These are phyloP conservation scores for Bovichtus diacanthus DNA, from an alignment of 2,797 vertebrate species.

Conservation along the genomic window DNA sequence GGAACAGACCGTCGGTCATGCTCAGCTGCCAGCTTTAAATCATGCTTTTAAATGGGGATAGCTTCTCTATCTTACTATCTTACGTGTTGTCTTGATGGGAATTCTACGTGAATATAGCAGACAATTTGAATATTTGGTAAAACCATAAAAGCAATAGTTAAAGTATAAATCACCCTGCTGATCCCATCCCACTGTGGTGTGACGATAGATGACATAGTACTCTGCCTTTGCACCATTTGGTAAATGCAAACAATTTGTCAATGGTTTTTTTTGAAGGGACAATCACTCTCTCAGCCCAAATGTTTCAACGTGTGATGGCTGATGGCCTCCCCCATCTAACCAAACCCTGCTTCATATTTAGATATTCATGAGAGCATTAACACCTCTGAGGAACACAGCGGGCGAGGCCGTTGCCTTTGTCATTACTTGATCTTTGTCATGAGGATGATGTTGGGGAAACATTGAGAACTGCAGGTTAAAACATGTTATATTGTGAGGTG, in stretches of 20 bases:
- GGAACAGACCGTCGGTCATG: not conserved
- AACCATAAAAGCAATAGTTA: not conserved
- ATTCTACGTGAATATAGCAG: not conserved
- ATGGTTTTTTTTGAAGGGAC: not conserved
- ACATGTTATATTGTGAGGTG: not conserved
- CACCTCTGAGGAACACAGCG: constrained; percentile 38
- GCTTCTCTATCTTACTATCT: not conserved
- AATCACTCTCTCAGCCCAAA: constrained; percentile 3
- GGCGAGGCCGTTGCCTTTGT: not conserved
- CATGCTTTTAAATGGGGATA: not conserved
- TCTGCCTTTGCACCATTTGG: constrained; percentile 9
- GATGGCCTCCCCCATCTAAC: not conserved
- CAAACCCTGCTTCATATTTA: not conserved
- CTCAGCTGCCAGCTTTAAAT: not conserved
- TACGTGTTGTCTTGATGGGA: not conserved
- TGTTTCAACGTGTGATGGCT: constrained; percentile 4
- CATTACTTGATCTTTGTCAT: not conserved
- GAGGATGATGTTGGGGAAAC: constrained; percentile 1
- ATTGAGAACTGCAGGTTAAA: not conserved
- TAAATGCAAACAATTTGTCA: constrained; percentile 3
- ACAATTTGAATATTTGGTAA: not conserved
- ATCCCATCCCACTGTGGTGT: not conserved
- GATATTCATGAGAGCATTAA: constrained; percentile 35
- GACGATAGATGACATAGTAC: not conserved
- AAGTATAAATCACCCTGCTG: not conserved